phyloP scores from a whole-genome alignment of 2,113 vertebrate genomes.

The Crocuta crocuta region DNA sequence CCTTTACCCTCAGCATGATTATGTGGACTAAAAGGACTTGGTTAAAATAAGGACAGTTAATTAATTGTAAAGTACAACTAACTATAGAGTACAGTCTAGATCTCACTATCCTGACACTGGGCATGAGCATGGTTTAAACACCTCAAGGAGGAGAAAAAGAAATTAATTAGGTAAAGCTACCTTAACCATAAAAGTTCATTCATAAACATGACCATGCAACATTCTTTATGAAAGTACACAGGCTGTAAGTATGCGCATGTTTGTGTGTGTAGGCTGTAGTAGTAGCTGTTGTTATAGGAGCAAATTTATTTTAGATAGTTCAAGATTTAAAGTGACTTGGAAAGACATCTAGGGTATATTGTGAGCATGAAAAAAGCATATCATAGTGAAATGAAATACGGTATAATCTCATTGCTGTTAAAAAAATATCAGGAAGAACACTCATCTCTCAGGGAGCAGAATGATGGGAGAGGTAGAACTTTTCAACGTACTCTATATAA shows the following conservation, averaged over 20 bases:
- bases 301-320: conserved; percentile 29
- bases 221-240: not conserved
- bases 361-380: not conserved
- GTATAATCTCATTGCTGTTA: not conserved
- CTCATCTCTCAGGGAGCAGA: not conserved
- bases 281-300: not conserved
- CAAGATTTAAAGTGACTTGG: conserved; percentile 26
- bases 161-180: not conserved
- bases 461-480: not conserved
- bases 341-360: not conserved
- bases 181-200: not conserved
- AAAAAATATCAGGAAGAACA: not conserved
- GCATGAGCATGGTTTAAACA: not conserved
- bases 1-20: not conserved
- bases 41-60: not conserved
- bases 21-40: not conserved
- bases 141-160: not conserved
- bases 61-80: not conserved
- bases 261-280: not conserved
- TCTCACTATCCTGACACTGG: not conserved
- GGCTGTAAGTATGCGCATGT: not conserved
- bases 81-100: not conserved
- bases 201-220: not conserved
- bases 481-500: conserved; percentile 2
- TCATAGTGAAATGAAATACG: not conserved